Evolutionary conservation across 2,797 vertebrate species (phyloP), one percentile per base, ranked within the genome.

Genomic region (Rhinella marina): DNA sequence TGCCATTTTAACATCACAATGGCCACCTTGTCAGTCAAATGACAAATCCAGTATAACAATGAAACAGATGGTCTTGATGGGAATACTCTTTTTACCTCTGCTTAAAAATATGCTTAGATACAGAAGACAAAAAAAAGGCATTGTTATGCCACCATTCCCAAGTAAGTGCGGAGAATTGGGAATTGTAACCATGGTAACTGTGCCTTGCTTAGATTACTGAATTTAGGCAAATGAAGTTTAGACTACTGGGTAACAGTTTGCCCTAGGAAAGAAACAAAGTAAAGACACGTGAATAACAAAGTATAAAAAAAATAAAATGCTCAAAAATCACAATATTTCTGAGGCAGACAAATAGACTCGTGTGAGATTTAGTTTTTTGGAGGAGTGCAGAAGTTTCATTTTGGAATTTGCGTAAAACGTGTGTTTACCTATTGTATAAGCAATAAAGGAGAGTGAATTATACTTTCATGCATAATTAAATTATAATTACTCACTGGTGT

Each of bases 211-310:
- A 87, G 88, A 89, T 89, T 86, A 87, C 85, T 84, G 85, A 89
- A 86, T 89, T 89, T 89, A 89, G 85, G 88, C 85, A 86, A 89
- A 87, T 89, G 73, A 87, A 86, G 81, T 89, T 89, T 89, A 83
- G 81, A 77, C 81, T 87, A 78, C 61, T 57, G 62, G 64, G 73
- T 82, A 86, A 64, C 85, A 70, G 81, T 83, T 84, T 87, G 85
- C 85, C 78, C 56, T 84, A 87, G 81, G 81, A 86, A 83, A 78
- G 85, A 85, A 87, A 84, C 84, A 77, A 80, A 89, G 80, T 75
- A 89, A 87, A 86, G 56, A 86, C 19, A 75, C 54, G 72, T 66
- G 61, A 83, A 88, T 85, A 75, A 70, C 84, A 54, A 66, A 81
- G 41, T n/a, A 1, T 7, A n/a, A 76, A 52, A 52, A 76, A n/a